These are phyloP conservation scores for Cotesia chilonis DNA, from an alignment of 1,140 invertebrate genomes.

Conservation along the genomic window DNA sequence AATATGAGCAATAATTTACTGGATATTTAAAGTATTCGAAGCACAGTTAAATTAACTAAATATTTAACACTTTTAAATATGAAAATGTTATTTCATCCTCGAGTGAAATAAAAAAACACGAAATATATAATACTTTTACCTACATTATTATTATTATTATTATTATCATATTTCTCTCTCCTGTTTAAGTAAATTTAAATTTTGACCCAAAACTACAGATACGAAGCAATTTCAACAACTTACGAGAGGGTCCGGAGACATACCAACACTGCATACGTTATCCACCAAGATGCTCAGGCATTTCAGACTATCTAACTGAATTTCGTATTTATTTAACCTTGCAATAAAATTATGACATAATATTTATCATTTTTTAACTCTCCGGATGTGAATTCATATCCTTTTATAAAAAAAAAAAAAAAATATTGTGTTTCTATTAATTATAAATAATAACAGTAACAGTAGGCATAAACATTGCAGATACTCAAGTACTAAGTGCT, in stretches of 20 bases:
- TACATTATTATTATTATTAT: too few species aligned
- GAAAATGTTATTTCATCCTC: not conserved
- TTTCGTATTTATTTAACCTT: too few species aligned
- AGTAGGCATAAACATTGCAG: too few species aligned
- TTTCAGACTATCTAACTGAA: not conserved
- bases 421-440: too few species aligned
- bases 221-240: slow-evolving; percentile 42
- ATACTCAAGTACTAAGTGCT: too few species aligned
- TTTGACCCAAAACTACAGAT: slow-evolving; percentile 16
- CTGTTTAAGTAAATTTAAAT: slow-evolving; percentile 37
- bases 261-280: slow-evolving; percentile 31
- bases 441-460: too few species aligned
- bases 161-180: not conserved
- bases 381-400: too few species aligned
- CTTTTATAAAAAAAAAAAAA: too few species aligned
- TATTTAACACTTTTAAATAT: not conserved
- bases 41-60: not conserved
- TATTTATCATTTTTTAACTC: too few species aligned
- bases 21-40: not conserved
- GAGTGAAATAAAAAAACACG: not conserved
- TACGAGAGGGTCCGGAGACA: slow-evolving; percentile 23
- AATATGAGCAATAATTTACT: slow-evolving; percentile 17
- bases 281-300: not conserved
- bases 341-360: too few species aligned
- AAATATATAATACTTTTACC: too few species aligned